Base-by-base conservation (phyloP, 2,888 invertebrate genomes). In the Leptarthrus brevirostris region DNA sequence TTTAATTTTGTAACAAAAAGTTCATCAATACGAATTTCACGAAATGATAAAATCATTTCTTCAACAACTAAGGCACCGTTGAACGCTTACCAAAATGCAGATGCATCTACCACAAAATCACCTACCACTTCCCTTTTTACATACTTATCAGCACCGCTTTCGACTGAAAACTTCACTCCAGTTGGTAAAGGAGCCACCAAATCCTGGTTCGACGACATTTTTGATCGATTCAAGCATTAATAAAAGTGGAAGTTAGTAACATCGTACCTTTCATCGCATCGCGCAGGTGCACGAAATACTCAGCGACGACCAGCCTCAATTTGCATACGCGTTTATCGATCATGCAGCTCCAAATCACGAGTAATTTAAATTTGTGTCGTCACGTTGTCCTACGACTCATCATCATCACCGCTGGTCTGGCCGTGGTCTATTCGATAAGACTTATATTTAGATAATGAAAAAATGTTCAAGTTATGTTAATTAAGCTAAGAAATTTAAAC, bases 371-470 rank as follows among this genome's bases (percentile, higher is more conserved):
- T 64, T 22, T 12, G 14, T 66, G 47, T 34, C 64, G 64, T 47
- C 47, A 40, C 10, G 14, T 10, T 6, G 44, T 66, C 47, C 64
- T 24, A 24, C 44, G 47, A 47, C 16, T 66, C 47, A 66, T 26
- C 47, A 6, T 66, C 47, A 66, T 26, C 47, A 6, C 14, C 5
- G 40, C 22, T 16, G 64, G 64, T 47, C 26, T 47, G 8, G 47
- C 14, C 26, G 18, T 16, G 16, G 26, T 47, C 47, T 47, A 66
- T 66, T 47, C 47, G 44, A 47, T 66, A 66, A 66, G 64, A 66
- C 64, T 66, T 66, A 66, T 47, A 66, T 66, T 66, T 66, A 47
- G 64, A 22, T 16, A 44, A 20, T 44, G 40, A 64, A 40, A 66
- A 14, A 47, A 22, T 64, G 22, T 47, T 24, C 16, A 64, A 12